phyloP scores from a whole-genome alignment of 2,888 invertebrate genomes.

The Deilephila elpenor region DNA sequence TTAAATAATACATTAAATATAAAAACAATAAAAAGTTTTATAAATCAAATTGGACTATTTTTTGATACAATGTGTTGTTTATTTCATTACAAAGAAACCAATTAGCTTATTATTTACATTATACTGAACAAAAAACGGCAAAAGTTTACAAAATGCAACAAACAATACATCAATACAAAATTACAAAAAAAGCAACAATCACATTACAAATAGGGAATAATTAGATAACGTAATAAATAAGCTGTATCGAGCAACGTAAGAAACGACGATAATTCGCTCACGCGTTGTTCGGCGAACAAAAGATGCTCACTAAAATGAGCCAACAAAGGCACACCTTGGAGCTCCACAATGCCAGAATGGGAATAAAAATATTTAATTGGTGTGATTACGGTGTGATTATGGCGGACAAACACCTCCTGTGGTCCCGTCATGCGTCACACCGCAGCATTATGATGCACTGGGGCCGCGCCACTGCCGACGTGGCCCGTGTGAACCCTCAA shows the following conservation, averaged over 20 bases:
- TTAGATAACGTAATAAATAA: conserved; percentile 34
- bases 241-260: conserved; percentile 35
- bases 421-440: conserved; percentile 49
- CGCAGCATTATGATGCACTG: conserved; percentile 43
- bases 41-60: too few species aligned
- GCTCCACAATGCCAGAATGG: conserved; percentile 71
- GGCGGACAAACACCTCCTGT: conserved; percentile 77
- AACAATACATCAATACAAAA: conserved; percentile 15
- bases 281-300: conserved; percentile 60
- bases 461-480: conserved; percentile 31
- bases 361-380: conserved; percentile 82
- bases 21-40: too few species aligned
- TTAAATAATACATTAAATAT: neutral
- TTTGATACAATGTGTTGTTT: too few species aligned
- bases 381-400: conserved; percentile 76
- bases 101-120: neutral
- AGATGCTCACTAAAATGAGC: conserved; percentile 63
- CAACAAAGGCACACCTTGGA: conserved; percentile 67
- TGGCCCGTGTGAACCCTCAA: conserved; percentile 30
- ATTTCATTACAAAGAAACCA: neutral
- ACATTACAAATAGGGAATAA: conserved; percentile 11
- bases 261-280: neutral
- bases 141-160: neutral
- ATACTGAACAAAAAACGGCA: neutral
- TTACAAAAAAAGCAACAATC: conserved; percentile 13